Conservation (phyloP, 2,113 vertebrate species). For the Xiphophorus maculatus region DNA sequence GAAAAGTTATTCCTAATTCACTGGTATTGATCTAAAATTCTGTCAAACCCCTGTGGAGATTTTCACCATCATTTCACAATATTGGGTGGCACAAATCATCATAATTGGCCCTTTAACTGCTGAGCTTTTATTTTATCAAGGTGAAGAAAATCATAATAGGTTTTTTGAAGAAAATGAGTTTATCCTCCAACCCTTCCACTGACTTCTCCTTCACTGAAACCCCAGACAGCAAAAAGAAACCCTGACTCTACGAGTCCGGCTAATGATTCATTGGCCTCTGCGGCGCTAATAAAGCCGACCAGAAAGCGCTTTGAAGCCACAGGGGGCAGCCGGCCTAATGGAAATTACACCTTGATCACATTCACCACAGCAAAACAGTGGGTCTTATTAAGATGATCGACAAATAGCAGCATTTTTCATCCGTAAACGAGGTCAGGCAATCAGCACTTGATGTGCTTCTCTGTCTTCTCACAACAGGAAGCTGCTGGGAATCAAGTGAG, state of each 20-base stretch:
- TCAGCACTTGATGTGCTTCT: neutral
- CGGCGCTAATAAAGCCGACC: neutral
- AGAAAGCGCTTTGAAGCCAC: neutral
- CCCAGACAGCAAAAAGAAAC: constrained; percentile 1
- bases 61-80: constrained; percentile 25
- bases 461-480: neutral
- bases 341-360: neutral
- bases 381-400: neutral
- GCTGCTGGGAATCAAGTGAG: neutral
- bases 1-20: constrained; percentile 34
- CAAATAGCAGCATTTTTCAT: constrained; percentile 1
- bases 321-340: neutral
- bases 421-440: neutral
- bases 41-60: constrained; percentile 43
- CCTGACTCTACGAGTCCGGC: constrained; percentile 3
- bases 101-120: constrained; percentile 32
- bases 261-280: constrained; percentile 16
- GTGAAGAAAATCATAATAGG: constrained; percentile 26
- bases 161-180: constrained; percentile 29
- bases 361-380: neutral
- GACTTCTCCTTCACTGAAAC: constrained; percentile 19
- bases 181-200: constrained; percentile 7
- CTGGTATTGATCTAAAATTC: constrained; percentile 46
- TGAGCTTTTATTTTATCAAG: constrained; percentile 45
- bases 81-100: constrained; percentile 40